These are phyloP conservation scores for Calliopsis andreniformis DNA, from an alignment of 1,140 invertebrate genomes.

Conservation along the genomic window DNA sequence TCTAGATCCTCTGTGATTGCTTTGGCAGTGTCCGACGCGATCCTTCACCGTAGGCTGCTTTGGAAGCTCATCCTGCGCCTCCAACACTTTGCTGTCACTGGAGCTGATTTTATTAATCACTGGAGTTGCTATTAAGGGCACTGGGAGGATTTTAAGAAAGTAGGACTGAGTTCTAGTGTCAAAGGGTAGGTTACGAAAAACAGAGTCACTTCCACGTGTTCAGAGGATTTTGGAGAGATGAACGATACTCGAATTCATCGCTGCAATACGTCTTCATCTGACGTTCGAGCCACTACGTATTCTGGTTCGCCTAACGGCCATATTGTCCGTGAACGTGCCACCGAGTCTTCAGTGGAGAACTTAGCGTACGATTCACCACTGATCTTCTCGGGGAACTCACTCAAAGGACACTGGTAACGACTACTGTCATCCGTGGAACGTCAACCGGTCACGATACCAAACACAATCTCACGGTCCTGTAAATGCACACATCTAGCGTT, in stretches of 20 bases:
- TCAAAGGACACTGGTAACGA: neutral
- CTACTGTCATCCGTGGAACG: neutral
- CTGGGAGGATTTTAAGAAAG: too few relatives aligned
- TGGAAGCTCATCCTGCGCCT: conserved; percentile 15
- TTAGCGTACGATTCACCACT: neutral
- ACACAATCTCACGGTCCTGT: conserved; percentile 5
- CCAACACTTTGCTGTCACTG: neutral
- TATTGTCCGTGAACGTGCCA: neutral
- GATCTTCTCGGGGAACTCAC: neutral
- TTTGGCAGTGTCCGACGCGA: fast-evolving
- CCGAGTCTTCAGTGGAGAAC: neutral
- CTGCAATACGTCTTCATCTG: neutral
- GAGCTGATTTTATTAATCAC: too few relatives aligned
- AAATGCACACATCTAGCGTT: neutral
- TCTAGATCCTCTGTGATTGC: neutral
- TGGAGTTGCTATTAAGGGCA: too few relatives aligned
- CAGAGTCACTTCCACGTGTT: too few relatives aligned
- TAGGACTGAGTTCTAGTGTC: too few relatives aligned
- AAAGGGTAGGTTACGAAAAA: too few relatives aligned
- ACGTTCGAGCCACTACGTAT: neutral
- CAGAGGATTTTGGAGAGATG: neutral
- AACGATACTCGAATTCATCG: neutral
- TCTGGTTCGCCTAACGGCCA: conserved; percentile 22
- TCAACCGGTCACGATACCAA: neutral
- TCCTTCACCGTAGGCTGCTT: neutral